These are phyloP conservation scores for Lagopus leucura DNA, from an alignment of 2,113 vertebrate genomes.

Conservation along the genomic window DNA sequence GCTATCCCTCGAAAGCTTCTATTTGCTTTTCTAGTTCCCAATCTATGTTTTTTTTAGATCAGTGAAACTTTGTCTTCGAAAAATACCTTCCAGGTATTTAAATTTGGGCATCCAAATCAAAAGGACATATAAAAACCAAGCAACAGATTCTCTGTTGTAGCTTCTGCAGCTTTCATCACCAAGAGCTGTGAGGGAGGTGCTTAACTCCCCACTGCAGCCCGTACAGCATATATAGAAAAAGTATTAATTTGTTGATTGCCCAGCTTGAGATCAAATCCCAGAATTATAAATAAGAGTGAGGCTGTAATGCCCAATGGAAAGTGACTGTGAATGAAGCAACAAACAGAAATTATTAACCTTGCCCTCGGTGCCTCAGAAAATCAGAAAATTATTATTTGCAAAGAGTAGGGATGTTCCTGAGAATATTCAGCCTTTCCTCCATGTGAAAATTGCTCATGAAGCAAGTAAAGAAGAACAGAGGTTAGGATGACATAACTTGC, in stretches of 20 bases:
- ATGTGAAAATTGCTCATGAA: conserved; percentile 19
- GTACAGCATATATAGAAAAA: background rate
- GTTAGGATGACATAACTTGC: conserved; percentile 1
- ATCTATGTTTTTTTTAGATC: background rate
- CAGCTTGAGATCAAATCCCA: background rate
- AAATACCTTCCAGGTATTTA: background rate
- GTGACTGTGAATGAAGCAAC: background rate
- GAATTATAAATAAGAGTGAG: background rate
- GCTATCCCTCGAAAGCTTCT: background rate
- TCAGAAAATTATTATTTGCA: background rate
- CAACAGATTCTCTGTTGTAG: background rate
- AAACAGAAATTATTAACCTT: background rate
- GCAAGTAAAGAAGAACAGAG: conserved; percentile 32
- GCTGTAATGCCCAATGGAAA: background rate
- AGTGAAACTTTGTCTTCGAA: background rate
- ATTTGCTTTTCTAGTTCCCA: background rate
- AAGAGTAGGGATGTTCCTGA: conserved; percentile 15
- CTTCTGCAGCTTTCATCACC: background rate
- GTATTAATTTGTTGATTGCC: background rate
- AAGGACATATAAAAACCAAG: background rate
- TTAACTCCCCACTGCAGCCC: background rate
- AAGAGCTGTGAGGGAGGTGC: background rate
- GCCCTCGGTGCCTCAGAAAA: background rate
- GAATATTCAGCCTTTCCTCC: background rate
- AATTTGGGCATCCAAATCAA: background rate